A percentile compares a stretch with the other conserved stretches of the same genome.
Conservation (phyloP, 2,888 invertebrate genomes). For the Abrostola tripartita region DNA sequence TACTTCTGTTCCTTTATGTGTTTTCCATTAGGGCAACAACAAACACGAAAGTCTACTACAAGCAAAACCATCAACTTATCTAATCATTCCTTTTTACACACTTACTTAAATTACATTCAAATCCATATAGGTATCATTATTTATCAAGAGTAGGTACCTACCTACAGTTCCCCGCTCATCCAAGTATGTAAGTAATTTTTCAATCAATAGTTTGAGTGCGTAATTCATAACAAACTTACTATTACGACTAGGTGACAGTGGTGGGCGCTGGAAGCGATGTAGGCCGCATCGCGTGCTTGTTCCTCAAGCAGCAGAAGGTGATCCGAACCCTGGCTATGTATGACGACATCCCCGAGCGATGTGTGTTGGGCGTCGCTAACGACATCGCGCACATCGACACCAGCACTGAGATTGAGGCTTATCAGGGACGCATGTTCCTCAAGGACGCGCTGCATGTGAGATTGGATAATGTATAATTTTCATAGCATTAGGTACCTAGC, state of each 20-base stretch:
- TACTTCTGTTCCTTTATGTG: too few relatives aligned
- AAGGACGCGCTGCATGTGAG: constrained; percentile 72
- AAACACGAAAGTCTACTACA: too few relatives aligned
- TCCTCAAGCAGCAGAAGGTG: constrained; percentile 79
- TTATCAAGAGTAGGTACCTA: too few relatives aligned
- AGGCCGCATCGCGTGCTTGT: constrained; percentile 74
- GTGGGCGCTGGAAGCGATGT: constrained; percentile 81
- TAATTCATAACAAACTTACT: not conserved
- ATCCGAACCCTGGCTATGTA: constrained; percentile 75
- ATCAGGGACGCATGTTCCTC: constrained; percentile 75
- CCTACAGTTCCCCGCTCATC: too few relatives aligned
- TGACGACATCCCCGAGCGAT: constrained; percentile 68
- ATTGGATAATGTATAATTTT: not conserved
- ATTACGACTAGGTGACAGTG: constrained; percentile 70
- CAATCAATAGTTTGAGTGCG: too few relatives aligned
- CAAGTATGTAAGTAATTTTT: too few relatives aligned
- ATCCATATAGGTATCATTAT: too few relatives aligned
- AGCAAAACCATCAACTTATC: too few relatives aligned
- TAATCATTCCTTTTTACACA: too few relatives aligned
- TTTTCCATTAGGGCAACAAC: too few relatives aligned
- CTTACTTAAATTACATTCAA: too few relatives aligned
- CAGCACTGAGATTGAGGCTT: constrained; percentile 75
- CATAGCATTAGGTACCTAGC: not conserved
- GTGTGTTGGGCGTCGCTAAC: constrained; percentile 76
- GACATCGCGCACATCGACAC: constrained; percentile 83